Base-by-base conservation (phyloP, 2,888 invertebrate genomes). In the Emmelina monodactyla region DNA sequence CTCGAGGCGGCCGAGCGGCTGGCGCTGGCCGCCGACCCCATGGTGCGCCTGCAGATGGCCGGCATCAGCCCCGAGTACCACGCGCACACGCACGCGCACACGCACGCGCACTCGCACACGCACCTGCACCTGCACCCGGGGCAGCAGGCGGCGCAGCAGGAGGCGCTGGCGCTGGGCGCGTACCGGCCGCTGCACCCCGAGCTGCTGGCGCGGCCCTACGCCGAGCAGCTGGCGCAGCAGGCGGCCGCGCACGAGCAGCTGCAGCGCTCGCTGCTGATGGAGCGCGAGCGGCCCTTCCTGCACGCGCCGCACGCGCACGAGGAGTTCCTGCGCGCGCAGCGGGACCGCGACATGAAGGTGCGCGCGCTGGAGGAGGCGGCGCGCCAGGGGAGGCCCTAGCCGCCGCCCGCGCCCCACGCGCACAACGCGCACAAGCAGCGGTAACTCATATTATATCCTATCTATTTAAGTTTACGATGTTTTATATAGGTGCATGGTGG, bases 21-120 rank as follows among this genome's bases (percentile, higher is more conserved):
- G 46, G 91, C 92, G 42, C 81, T 92, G 54, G 92, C 94, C 42
- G 90, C 92, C 46, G 94, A 95, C 78, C 94, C 94, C 43, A 92
- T 95, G 90, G 90, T 88, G 72, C 89, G 94, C 51, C 79, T 95
- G 63, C 94, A 94, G 83, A 93, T 95, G 93, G 93, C 93, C 52
- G 92, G 93, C 63, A 88, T 91, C 55, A 88, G 86, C 53, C 89
- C 89, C 33, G 92, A 92, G 81, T 92, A 91, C 81, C 94, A 94
- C 78, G 92, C 92, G 59, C 94, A 94, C 81, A 92, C 93, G 50
- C 94, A 94, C 72, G 92, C 92, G 53, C 92, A 93, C 80, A 91
- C 92, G 49, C 92, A 92, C 71, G 91, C 94, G 60, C 94, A 94
- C 82, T 91, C 93, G 55, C 92, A 92, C 82, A 88, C 91, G 50